A percentile compares a stretch with the other conserved stretches of the same genome.
These are phyloP conservation scores for Alfaro cultratus DNA, from an alignment of 2,797 vertebrate species.

Conservation along the genomic window DNA sequence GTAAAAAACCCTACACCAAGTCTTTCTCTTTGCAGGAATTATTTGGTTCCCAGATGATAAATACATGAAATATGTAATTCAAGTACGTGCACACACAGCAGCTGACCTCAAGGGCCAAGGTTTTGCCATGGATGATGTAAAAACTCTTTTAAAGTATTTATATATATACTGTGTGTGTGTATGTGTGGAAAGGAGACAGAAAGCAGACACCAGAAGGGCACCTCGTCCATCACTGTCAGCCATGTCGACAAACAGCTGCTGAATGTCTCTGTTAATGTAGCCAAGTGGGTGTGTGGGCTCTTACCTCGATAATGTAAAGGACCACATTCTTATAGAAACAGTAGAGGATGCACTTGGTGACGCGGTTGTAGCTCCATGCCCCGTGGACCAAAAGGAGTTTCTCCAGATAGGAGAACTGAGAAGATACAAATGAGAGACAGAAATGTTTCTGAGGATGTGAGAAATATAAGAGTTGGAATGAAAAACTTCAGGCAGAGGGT, in stretches of 20 bases:
- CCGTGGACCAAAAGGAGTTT: constrained; percentile 96
- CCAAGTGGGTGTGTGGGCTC: constrained; percentile 47
- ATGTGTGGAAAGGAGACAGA: constrained; percentile 67
- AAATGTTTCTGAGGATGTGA: neutral
- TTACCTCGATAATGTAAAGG: constrained; percentile 98
- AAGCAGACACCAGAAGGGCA: constrained; percentile 81
- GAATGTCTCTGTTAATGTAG: constrained; percentile 80
- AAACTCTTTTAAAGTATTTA: constrained; percentile 44
- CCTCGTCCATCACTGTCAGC: constrained; percentile 83
- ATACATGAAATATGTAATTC: constrained; percentile 10
- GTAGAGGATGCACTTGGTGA: constrained; percentile 98
- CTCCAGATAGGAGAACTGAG: constrained; percentile 93
- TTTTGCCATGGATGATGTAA: constrained; percentile 61
- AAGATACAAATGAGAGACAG: constrained; percentile 19
- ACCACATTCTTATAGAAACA: constrained; percentile 99
- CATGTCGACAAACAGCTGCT: constrained; percentile 81
- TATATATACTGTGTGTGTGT: constrained; percentile 15
- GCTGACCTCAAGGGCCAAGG: constrained; percentile 57
- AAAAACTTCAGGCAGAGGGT: constrained; percentile 4
- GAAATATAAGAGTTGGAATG: neutral
- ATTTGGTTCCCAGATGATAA: constrained; percentile 1
- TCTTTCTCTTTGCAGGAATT: neutral
- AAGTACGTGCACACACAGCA: constrained; percentile 38
- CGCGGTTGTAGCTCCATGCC: constrained; percentile 98
- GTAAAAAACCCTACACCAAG: neutral